Evolutionary conservation across 2,888 invertebrate genomes (phyloP), one percentile per base, ranked within the genome.

Genomic region (Dione juno): DNA sequence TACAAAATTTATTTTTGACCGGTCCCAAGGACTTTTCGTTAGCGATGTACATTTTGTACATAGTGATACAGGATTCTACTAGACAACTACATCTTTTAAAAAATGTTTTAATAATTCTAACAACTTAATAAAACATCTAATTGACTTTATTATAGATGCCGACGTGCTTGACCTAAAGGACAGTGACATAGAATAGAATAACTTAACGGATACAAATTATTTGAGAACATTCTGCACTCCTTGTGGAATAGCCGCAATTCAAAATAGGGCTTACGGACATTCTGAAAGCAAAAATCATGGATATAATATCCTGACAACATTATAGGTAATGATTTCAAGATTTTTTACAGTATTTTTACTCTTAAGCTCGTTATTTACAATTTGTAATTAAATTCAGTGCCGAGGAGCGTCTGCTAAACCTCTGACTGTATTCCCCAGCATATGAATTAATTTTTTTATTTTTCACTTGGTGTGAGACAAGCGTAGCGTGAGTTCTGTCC

Each of bases 181-280:
- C 58, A 28, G 65, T 3, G 94, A 96, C 78, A 91, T 97, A 2
- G 91, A 83, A 95, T 8, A 94, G 97, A 52, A 88, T 97, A 11
- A 95, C 95, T n/a, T 93, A 0, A 87, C 89, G 1, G 95, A 96
- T 78, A 94, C 94, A 40, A 88, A 83, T 0, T 80, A 28, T 90
- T 87, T 67, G 85, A 90, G 67, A 95, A 96, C 79, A 96, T 96
- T 54, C 83, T 96, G 3, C 92, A 96, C 83, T 95, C 96, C 1
- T 97, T 97, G 97, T 16, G 95, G 96, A 21, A 97, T 97, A 72
- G 95, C 96, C n/a, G 95, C 97, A 0, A 82, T 94, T 16, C 94
- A n/a, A 95, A 93, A 96, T 96, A 72, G 94, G 90, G 8, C 81
- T 90, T 73, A 90, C 91, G 14, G 91, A 91, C 52, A 75, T 90